Conservation (phyloP, 2,113 vertebrate genomes). For the Bolborhynchus lineola region DNA sequence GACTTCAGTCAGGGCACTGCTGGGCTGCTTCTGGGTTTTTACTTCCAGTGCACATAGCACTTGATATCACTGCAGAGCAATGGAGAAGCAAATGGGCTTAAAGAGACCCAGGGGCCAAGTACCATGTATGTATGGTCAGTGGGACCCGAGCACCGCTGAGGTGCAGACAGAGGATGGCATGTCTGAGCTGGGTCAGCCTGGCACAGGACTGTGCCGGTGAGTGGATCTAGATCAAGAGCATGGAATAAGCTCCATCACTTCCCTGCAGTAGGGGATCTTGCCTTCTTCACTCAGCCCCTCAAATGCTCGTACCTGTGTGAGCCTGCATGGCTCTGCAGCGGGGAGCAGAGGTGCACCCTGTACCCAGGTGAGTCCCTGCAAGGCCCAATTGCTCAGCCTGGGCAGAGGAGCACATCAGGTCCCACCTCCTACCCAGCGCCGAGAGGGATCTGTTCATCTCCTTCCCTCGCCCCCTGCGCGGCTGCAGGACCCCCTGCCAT, state of each 20-base stretch:
- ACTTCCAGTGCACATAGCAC: background rate
- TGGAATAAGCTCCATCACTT: background rate
- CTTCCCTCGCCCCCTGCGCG: background rate
- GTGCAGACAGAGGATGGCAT: background rate
- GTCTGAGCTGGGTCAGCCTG: background rate
- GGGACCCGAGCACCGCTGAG: accelerated
- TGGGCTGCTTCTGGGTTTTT: background rate
- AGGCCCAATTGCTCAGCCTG: background rate
- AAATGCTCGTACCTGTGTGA: background rate
- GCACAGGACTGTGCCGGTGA: background rate
- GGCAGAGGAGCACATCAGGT: background rate
- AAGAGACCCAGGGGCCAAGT: background rate
- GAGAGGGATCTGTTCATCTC: background rate
- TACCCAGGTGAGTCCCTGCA: background rate
- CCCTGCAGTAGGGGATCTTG: background rate
- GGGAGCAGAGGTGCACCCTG: background rate
- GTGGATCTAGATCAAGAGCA: background rate
- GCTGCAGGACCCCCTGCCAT: background rate
- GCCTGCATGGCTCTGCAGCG: background rate
- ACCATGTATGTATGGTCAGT: accelerated
- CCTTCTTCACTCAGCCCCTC: background rate
- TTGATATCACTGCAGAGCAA: background rate
- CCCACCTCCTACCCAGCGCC: background rate
- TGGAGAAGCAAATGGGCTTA: background rate
- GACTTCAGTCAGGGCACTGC: background rate